Evolutionary conservation across 2,797 vertebrate genomes (phyloP), one percentile per base, ranked within the genome.

Genomic region (Scleropages formosus): DNA sequence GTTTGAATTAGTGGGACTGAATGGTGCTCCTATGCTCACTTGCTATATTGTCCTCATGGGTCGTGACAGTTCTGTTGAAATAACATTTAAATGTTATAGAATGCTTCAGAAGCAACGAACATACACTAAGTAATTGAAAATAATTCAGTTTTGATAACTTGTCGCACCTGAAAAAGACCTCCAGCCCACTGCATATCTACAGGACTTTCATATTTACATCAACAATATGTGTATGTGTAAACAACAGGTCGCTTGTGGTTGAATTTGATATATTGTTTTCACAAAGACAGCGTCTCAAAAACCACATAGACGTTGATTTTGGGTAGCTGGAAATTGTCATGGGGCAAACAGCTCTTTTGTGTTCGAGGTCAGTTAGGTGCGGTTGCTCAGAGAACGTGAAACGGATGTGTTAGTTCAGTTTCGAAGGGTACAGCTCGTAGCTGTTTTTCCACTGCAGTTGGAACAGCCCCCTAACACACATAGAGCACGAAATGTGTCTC

Each of bases 381-480:
- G 8, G 18, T 15, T 11, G 44, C 39, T 4, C 20, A 20, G n/a
- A 49, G n/a, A 12, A 11, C 20, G 53, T 13, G 10, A 20, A 46
- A 44, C 65, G 22, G 16, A 60, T 51, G n/a, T 20, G 15, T 44
- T 67, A 13, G 3, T 8, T 10, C 16, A n/a, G 18, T 73, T 26
- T 64, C 60, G 26, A 72, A 63, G 59, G 39, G 72, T 26, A 24
- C 16, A 31, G 20, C n/a, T 69, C 69, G 16, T 22, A 24, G 13
- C 7, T 24, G 26, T 74, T 74, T 74, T 74, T 70, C 67, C 67
- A 70, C 12, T 53, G 49, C 56, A 70, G 4, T 49, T 15, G 47
- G 26, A 70, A 70, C 67, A 53, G 18, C 46, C 24, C 27, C 62
- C 1, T 27, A 3, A 2, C 16, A 22, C 20, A 11, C 67, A 31